Conservation (phyloP, 2,113 vertebrate genomes). For the Alaudala cheleensis region DNA sequence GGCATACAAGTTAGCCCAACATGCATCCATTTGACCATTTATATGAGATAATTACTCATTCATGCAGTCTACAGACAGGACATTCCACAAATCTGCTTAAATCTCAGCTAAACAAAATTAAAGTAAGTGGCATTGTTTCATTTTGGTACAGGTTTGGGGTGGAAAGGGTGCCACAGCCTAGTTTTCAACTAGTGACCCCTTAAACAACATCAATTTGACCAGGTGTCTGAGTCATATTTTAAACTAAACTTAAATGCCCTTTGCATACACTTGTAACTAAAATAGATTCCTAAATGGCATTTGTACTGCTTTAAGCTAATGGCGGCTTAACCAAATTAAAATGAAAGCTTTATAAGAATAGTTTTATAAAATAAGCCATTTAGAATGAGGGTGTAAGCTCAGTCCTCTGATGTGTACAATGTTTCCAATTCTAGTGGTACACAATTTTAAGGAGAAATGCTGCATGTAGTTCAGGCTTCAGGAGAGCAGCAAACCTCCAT, state of each 20-base stretch:
- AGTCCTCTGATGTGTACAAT: background rate
- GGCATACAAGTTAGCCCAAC: background rate
- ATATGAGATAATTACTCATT: background rate
- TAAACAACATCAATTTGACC: background rate
- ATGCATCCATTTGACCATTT: accelerated
- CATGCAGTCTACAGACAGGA: background rate
- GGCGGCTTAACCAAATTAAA: background rate
- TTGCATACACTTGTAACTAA: background rate
- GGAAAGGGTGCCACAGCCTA: background rate
- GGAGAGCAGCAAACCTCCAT: background rate
- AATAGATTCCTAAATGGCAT: background rate
- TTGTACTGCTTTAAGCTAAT: background rate
- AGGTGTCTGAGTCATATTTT: background rate
- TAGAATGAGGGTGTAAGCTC: background rate
- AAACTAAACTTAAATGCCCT: background rate
- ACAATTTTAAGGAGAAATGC: background rate
- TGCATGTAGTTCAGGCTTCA: background rate
- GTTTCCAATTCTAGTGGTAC: background rate
- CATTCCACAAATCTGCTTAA: background rate
- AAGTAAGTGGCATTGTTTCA: background rate
- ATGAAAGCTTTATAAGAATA: background rate
- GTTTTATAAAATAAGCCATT: background rate
- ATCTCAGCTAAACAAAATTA: background rate
- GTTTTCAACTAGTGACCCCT: background rate
- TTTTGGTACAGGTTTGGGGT: background rate